Percentiles rank a stretch among this genome's conserved stretches.
Evolutionary conservation across 2,888 invertebrate species (phyloP).

Genomic region (Beris morrisii): DNA sequence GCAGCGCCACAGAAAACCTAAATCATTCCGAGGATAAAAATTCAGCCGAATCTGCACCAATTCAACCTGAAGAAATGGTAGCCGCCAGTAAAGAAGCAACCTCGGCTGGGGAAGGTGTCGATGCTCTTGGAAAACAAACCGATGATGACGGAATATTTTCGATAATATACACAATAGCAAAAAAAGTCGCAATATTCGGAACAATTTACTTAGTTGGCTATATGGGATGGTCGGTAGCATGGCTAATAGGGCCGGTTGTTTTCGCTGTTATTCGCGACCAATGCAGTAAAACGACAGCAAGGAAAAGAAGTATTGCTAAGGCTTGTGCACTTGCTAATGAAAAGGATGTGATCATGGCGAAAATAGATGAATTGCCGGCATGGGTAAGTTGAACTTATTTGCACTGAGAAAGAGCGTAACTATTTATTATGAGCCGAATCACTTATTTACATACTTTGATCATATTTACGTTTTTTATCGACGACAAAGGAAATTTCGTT

Average conservation of each 20-base stretch:
- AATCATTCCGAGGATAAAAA: too few species aligned
- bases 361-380: constrained; percentile 87
- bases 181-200: constrained; percentile 73
- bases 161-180: constrained; percentile 64
- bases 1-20: too few species aligned
- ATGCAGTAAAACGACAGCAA: constrained; percentile 73
- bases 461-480: too few species aligned
- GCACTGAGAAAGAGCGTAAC: neutral
- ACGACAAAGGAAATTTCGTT: too few species aligned
- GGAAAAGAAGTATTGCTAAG: constrained; percentile 74
- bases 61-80: neutral
- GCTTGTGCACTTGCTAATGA: constrained; percentile 77
- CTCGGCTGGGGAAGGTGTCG: constrained; percentile 30
- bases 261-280: constrained; percentile 79
- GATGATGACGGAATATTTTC: constrained; percentile 60
- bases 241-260: constrained; percentile 80
- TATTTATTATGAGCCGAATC: too few species aligned
- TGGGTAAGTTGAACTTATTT: constrained; percentile 68
- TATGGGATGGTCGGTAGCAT: constrained; percentile 85
- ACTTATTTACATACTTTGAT: too few species aligned
- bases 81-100: constrained; percentile 25
- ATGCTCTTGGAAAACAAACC: constrained; percentile 10
- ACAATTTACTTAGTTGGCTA: constrained; percentile 79
- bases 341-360: constrained; percentile 81
- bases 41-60: too few species aligned